Percentiles rank a stretch among this genome's conserved stretches.
Conservation (phyloP, 2,888 invertebrate genomes). For the Mesoligia furuncula region DNA sequence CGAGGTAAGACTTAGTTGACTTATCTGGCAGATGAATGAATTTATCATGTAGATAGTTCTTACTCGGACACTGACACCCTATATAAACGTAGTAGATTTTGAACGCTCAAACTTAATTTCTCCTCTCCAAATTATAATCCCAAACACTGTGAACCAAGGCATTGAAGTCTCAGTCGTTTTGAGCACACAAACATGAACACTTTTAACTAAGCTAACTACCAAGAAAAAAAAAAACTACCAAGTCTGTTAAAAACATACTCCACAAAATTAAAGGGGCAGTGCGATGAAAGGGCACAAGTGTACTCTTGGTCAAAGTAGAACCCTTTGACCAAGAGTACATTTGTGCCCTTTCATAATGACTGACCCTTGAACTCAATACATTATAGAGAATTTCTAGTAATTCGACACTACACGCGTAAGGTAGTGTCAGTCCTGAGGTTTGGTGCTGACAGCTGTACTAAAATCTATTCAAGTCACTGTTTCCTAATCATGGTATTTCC, state of each 20-base stretch:
- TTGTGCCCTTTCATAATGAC: slow-evolving; percentile 51
- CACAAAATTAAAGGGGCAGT: slow-evolving; percentile 31
- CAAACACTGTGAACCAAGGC: not conserved
- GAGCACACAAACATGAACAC: too few relatives aligned
- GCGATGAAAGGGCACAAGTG: slow-evolving; percentile 29
- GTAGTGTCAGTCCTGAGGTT: slow-evolving; percentile 7
- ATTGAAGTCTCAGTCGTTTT: not conserved
- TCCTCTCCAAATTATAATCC: rapidly evolving
- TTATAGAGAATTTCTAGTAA: slow-evolving; percentile 42
- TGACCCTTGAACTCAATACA: slow-evolving; percentile 55
- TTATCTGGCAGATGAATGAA: not conserved
- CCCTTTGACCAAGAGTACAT: too few relatives aligned
- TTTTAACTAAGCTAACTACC: not conserved
- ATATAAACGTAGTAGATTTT: not conserved
- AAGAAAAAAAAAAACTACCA: too few relatives aligned
- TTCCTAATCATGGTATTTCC: not conserved
- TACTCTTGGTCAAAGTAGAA: slow-evolving; percentile 48
- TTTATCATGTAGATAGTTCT: not conserved
- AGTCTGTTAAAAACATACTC: slow-evolving; percentile 3
- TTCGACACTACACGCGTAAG: slow-evolving; percentile 13
- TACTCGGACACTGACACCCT: not conserved
- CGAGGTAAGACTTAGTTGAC: not conserved
- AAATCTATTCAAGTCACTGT: not conserved
- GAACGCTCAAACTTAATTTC: not conserved
- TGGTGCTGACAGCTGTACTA: slow-evolving; percentile 1